Conservation (phyloP, 2,797 vertebrate genomes). For the Lophotriccus pileatus region DNA sequence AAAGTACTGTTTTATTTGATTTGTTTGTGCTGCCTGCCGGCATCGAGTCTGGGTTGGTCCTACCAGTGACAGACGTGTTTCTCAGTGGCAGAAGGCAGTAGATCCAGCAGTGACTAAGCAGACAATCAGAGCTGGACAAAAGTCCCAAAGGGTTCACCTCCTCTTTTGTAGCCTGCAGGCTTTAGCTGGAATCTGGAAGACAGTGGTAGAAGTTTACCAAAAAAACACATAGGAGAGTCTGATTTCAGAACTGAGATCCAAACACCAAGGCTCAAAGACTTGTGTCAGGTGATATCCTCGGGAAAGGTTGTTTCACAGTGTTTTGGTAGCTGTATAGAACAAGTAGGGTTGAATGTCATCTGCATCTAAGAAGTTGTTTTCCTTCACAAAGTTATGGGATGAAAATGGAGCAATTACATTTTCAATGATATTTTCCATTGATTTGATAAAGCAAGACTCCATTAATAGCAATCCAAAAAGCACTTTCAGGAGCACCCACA, state of each 20-base stretch:
- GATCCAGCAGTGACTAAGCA: neutral
- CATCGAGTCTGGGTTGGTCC: neutral
- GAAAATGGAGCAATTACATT: neutral
- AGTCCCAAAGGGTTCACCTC: neutral
- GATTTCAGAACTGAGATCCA: neutral
- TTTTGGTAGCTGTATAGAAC: neutral
- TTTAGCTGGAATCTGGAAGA: neutral
- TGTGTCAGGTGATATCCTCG: neutral
- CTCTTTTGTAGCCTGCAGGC: neutral
- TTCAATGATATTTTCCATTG: neutral
- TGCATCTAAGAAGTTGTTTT: neutral
- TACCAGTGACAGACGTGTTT: neutral
- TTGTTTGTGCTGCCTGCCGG: neutral
- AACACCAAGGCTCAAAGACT: neutral
- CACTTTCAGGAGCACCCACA: neutral
- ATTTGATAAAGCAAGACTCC: neutral
- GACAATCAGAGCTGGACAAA: neutral
- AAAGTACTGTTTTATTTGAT: neutral
- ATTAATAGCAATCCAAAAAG: neutral
- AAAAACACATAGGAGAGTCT: accelerated
- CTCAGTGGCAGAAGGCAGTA: neutral
- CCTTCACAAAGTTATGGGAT: neutral
- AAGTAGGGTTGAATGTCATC: neutral
- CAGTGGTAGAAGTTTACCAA: neutral
- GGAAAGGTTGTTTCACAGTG: neutral